Evolutionary conservation across 1,140 invertebrate species (phyloP), one percentile per base, ranked within the genome.

Genomic region (Drosophila baimaii): DNA sequence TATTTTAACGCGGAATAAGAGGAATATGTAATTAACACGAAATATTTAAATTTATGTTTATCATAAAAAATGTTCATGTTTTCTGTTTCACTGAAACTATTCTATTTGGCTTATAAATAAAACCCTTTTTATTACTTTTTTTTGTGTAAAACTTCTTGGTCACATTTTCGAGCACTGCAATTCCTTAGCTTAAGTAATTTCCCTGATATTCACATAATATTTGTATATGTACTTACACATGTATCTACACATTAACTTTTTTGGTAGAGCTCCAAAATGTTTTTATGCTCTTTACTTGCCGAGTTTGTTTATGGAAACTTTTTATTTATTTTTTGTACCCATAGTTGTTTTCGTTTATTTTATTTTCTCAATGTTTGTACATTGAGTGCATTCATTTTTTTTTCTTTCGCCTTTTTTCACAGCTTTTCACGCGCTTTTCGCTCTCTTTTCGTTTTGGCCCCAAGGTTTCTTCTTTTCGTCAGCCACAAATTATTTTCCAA

Each of bases 401-500:
- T 54, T n/a, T n/a, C 1, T 44, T 41, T 62, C 63, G 25, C 13
- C 12, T 19, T 56, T 64, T 65, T 74, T 47, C 29, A 55, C 71
- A 72, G 71, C 58, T 86, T 88, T 86, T 85, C 66, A 84, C 72
- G 72, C 72, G 81, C 33, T 58, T 58, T 71, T 71, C 43, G 51
- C 58, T 49, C 59, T 55, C 35, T 63, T 75, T 75, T 75, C 71
- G 59, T 49, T 75, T 75, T 62, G 68, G 59, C 59, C 72, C 52
- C 72, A 75, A 75, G 72, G 72, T 75, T 75, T 75, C 65, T 69
- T 83, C 75, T 84, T 84, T 84, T 84, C 77, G 68, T 73, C 81
- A 80, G 77, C 63, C 58, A 66, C 49, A 77, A 85, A 79, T 84
- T 80, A 80, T 80, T 79, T 79, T 57, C 77, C 62, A 79, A 82